phyloP scores from a whole-genome alignment of 2,113 vertebrate genomes.

The Hyla sarda region DNA sequence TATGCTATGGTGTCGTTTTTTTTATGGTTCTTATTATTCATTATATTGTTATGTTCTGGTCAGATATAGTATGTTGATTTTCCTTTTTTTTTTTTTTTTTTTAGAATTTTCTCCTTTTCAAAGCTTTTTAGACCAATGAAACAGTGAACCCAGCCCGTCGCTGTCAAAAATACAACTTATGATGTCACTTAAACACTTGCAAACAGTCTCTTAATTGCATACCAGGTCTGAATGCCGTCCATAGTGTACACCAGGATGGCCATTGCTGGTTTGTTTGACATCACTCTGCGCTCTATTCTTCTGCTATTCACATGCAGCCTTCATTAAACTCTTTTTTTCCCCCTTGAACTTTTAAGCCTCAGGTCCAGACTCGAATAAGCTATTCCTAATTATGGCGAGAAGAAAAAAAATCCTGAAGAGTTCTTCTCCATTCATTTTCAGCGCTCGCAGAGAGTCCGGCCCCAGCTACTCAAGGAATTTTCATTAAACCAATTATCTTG shows the following conservation, averaged over 20 bases:
- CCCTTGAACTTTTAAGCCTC: slow-evolving; percentile 76
- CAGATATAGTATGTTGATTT: no score
- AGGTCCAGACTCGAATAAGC: slow-evolving; percentile 76
- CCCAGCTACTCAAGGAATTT: slow-evolving; percentile 77
- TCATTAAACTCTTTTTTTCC: slow-evolving; percentile 76
- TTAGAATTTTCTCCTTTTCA: background rate
- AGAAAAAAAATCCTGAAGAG: slow-evolving; percentile 73
- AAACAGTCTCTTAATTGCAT: slow-evolving; percentile 63
- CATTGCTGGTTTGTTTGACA: slow-evolving; percentile 80
- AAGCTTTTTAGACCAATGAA: background rate
- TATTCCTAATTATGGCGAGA: slow-evolving; percentile 86
- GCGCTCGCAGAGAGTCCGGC: slow-evolving; percentile 77
- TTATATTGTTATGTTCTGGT: no score
- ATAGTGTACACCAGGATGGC: slow-evolving; percentile 66
- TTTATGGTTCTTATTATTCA: no score
- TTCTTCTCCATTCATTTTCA: slow-evolving; percentile 84
- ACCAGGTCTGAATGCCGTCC: slow-evolving; percentile 53
- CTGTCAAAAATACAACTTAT: slow-evolving; percentile 65
- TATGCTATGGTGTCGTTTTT: no score
- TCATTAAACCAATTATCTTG: slow-evolving; percentile 87
- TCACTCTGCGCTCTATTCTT: slow-evolving; percentile 79
- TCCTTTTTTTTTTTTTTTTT: no score
- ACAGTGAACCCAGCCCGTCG: background rate
- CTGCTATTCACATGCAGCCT: slow-evolving; percentile 75
- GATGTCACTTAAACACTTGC: slow-evolving; percentile 78